phyloP scores from a whole-genome alignment of 2,113 vertebrate species.

The Eptesicus fuscus region DNA sequence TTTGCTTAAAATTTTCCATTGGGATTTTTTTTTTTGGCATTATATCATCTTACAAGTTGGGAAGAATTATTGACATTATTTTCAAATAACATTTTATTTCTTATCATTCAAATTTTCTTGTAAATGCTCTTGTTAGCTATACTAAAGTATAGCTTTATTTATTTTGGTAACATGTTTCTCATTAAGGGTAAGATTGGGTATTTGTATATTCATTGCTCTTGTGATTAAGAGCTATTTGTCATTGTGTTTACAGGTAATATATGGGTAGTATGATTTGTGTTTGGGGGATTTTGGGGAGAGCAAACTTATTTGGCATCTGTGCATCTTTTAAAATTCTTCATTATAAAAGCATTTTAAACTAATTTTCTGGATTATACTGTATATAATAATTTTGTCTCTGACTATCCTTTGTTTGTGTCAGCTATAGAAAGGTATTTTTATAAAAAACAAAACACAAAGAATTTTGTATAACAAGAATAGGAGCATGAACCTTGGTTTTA shows the following conservation, averaged over 20 bases:
- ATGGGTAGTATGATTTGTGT: not conserved
- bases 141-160: not conserved
- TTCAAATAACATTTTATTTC: not conserved
- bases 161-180: not conserved
- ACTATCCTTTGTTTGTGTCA: not conserved
- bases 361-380: not conserved
- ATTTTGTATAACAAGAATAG: not conserved
- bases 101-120: not conserved
- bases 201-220: not conserved
- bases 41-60: not conserved
- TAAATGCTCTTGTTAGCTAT: not conserved
- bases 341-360: not conserved
- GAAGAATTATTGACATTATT: not conserved
- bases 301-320: not conserved
- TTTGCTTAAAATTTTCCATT: not conserved
- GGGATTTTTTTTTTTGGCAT: not conserved
- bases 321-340: not conserved
- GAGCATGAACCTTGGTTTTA: not conserved
- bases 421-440: not conserved
- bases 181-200: not conserved
- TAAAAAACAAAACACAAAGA: not conserved
- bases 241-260: not conserved
- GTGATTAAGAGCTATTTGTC: not conserved
- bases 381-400: constrained; percentile 21
- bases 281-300: not conserved